Evolutionary conservation across 1,140 invertebrate genomes (phyloP), one percentile per base, ranked within the genome.

Genomic region (Eufriesea mexicana): DNA sequence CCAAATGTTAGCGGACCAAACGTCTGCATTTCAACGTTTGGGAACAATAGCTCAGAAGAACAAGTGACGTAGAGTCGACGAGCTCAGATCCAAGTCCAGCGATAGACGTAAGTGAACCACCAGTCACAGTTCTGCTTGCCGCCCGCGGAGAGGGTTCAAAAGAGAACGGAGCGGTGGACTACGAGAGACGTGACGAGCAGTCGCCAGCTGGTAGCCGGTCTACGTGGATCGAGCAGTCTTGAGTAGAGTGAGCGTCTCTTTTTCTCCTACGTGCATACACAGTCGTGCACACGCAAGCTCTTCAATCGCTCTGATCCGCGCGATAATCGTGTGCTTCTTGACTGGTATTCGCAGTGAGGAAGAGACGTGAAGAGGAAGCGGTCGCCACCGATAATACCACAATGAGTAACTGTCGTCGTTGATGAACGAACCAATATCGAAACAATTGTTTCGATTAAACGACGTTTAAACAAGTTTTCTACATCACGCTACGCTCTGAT

Each of bases 131-230:
- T 73, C 49, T 70, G 68, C 25, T 12, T 23, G 73, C 70, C 28
- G 49, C 61, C 35, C 55, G 64, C 28, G 77, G 70, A 85, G 83
- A 85, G 73, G 79, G 72, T 28, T 25, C 47, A 59, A 61, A 70
- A 85, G 75, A 70, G 78, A 86, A 70, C 64, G 85, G 61, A 54
- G 84, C 71, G 70, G 51, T 49, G 18, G 18, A 25, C 51, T n/a
- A 54, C 47, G 45, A 66, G 49, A 75, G 72, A 81, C 49, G 62
- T 12, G 35, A 75, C 79, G 81, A 74, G 64, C 90, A 92, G 92
- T 92, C 85, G 90, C 90, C 92, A 92, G 92, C 89, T 92, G 92
- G 88, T 91, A 73, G 90, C 85, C 87, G 89, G 85, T 61, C 64
- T 67, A 54, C 55, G 47, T 72, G 73, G 55, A 28, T 78, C 68